phyloP scores from a whole-genome alignment of 2,888 invertebrate genomes.

The Tetranychus piercei region DNA sequence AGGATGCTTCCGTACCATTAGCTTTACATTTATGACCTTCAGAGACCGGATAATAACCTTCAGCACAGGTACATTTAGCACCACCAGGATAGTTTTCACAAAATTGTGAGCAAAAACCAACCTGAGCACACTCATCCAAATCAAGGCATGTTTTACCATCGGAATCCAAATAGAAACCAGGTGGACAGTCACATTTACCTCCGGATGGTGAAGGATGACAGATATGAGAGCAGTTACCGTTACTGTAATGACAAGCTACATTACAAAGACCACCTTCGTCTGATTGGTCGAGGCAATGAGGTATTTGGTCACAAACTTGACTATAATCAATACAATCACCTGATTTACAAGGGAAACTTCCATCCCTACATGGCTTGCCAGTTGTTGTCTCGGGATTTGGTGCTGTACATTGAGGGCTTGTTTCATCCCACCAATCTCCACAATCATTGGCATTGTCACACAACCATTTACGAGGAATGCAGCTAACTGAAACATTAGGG shows the following conservation, averaged over 20 bases:
- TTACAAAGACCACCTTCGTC: conserved; percentile 27
- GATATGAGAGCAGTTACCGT: conserved; percentile 20
- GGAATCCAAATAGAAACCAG: conserved; percentile 22
- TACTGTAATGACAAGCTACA: conserved; percentile 11
- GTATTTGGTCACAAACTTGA: conserved; percentile 24
- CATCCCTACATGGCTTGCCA: conserved; percentile 15
- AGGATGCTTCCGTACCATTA: conserved; percentile 39
- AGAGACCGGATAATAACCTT: conserved; percentile 44
- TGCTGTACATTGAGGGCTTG: conserved; percentile 5
- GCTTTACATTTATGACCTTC: conserved; percentile 38
- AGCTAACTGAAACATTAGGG: conserved; percentile 4
- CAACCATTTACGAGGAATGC: conserved; percentile 19
- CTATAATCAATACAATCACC: conserved; percentile 23
- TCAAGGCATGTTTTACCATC: conserved; percentile 29
- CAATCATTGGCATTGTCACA: conserved; percentile 23
- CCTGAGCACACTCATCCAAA: conserved; percentile 27
- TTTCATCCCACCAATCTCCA: conserved; percentile 18
- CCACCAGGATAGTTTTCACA: conserved; percentile 49
- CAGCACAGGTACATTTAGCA: conserved; percentile 45
- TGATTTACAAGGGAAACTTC: conserved; percentile 21
- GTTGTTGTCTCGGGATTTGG: conserved; percentile 12
- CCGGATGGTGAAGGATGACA: conserved; percentile 22
- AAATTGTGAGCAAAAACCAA: conserved; percentile 37
- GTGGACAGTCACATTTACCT: conserved; percentile 24
- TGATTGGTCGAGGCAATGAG: conserved; percentile 25